Conservation (phyloP, 2,888 invertebrate genomes). For the Emmelina monodactyla region DNA sequence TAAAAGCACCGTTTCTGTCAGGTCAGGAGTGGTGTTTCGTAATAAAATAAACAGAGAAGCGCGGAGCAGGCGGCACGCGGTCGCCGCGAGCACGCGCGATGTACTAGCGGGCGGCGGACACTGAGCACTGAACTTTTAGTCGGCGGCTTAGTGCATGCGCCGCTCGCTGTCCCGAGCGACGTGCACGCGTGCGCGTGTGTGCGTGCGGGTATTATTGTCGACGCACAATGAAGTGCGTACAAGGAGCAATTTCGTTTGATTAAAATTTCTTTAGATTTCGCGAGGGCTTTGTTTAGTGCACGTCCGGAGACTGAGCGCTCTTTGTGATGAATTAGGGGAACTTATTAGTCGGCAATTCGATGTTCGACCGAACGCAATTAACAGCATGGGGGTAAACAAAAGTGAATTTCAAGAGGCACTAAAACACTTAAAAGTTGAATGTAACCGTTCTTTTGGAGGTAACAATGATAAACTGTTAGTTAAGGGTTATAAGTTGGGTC, state of each 20-base stretch:
- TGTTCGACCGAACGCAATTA: slow-evolving; percentile 32
- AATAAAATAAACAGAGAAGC: slow-evolving; percentile 38
- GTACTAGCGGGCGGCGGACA: slow-evolving; percentile 32
- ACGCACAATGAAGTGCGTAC: slow-evolving; percentile 42
- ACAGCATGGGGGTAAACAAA: slow-evolving; percentile 19
- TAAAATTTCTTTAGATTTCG: slow-evolving; percentile 39
- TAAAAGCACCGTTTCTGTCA: slow-evolving; percentile 31
- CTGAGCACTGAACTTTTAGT: slow-evolving; percentile 27
- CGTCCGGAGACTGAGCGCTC: slow-evolving; percentile 27
- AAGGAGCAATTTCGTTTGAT: slow-evolving; percentile 41
- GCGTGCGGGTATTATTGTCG: slow-evolving; percentile 50
- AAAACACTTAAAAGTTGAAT: too few species aligned
- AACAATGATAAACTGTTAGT: too few species aligned
- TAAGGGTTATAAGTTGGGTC: too few species aligned
- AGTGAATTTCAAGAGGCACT: slow-evolving; percentile 1
- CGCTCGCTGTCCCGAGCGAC: slow-evolving; percentile 18
- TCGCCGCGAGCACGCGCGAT: slow-evolving; percentile 48
- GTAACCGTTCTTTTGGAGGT: too few species aligned
- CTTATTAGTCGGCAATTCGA: slow-evolving; percentile 33
- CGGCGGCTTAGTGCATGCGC: slow-evolving; percentile 40
- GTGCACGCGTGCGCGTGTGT: slow-evolving; percentile 24
- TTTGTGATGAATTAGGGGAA: slow-evolving; percentile 38
- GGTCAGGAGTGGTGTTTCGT: slow-evolving; percentile 34
- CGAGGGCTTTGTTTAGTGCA: slow-evolving; percentile 31
- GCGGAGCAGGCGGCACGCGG: slow-evolving; percentile 34